Conservation (phyloP, 2,113 vertebrate genomes). For the Rallus limicola region DNA sequence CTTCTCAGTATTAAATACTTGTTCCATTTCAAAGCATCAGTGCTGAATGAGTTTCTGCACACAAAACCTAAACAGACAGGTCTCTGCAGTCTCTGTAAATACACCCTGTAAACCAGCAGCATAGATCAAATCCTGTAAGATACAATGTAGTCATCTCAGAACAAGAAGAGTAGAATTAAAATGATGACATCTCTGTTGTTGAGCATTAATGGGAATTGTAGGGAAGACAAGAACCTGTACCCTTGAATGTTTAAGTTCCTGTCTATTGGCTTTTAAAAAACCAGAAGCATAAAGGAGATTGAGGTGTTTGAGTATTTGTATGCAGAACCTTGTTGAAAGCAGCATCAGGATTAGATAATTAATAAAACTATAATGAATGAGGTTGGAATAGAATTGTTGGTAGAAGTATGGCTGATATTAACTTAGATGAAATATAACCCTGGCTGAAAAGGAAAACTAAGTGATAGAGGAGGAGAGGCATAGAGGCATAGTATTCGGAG, state of each 20-base stretch:
- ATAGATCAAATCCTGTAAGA: not conserved
- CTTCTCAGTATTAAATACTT: not conserved
- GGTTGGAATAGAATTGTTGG: not conserved
- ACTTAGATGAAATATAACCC: not conserved
- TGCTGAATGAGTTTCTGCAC: not conserved
- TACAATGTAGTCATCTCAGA: not conserved
- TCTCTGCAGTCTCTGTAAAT: not conserved
- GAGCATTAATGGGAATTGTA: not conserved
- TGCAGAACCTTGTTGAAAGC: not conserved
- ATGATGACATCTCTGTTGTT: not conserved
- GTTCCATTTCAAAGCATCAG: not conserved
- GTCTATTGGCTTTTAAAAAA: not conserved
- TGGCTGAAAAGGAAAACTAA: not conserved
- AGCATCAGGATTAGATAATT: not conserved
- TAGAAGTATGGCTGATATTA: not conserved
- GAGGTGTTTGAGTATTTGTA: not conserved
- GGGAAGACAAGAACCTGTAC: not conserved
- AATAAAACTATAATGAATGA: not conserved
- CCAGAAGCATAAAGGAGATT: not conserved
- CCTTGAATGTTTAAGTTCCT: not conserved
- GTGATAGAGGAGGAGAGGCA: not conserved
- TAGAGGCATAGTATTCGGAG: not conserved
- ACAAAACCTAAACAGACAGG: not conserved
- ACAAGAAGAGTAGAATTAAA: not conserved
- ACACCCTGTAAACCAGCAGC: not conserved